Evolutionary conservation across 2,797 vertebrate genomes (phyloP), one percentile per base, ranked within the genome.

Genomic region (Eulemur mongoz): DNA sequence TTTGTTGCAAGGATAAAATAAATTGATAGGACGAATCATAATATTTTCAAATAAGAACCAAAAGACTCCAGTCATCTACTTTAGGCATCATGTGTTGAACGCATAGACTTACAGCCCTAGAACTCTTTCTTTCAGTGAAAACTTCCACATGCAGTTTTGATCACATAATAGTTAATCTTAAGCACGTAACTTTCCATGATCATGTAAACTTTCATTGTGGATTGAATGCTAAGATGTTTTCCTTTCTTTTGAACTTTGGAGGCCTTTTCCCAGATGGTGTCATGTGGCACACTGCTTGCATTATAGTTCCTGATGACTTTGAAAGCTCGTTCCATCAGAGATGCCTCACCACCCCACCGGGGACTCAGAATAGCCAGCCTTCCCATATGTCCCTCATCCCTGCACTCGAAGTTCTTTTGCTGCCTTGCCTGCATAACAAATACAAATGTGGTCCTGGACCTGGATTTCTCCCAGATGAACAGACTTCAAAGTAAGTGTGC

Each of bases 401-500:
- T 97, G 87, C 45, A 87, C 92, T 97, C 61, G 87, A 97, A 98
- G 92, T 83, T 96, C 97, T 97, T 95, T 98, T 97, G 95, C 96
- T 97, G 96, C 43, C 93, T 95, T 98, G 97, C 97, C 98, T 98
- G 97, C 86, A 97, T 98, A 98, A 98, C 97, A 98, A 98, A 98
- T 97, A 97, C 94, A 98, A 98, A 98, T 98, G 98, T 93, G 95
- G 91, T 96, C 98, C 94, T 98, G 96, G 97, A 98, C 89, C 95
- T 96, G 97, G 92, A 97, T 98, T 98, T 98, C 95, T 98, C 98
- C 98, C 98, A 98, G 97, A 97, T 98, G 98, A 98, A 85, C 85
- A 96, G 96, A 98, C 98, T 98, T 98, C 98, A 98, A 98, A 98
- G 98, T 91, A 98, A 98, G 97, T 91, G 76, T 95, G 81, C 85